A percentile compares a stretch with the other conserved stretches of the same genome.
Conservation (phyloP, 2,888 invertebrate genomes). For the Galerucella pusilla region DNA sequence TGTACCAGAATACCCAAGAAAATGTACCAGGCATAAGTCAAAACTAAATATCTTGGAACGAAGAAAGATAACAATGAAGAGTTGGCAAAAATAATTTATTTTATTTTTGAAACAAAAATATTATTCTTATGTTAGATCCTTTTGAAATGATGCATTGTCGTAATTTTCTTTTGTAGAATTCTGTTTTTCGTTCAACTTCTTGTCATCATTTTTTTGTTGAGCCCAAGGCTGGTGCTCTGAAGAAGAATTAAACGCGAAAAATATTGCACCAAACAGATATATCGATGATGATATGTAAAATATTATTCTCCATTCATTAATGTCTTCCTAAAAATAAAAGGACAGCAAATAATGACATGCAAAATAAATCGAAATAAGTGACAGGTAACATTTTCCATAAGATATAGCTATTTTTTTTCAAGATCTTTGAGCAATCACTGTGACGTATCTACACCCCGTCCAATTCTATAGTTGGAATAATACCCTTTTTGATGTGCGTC, state of each 20-base stretch:
- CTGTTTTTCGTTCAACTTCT: background rate
- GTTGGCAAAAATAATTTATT: background rate
- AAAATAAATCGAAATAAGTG: too few relatives aligned
- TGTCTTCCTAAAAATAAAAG: constrained; percentile 66
- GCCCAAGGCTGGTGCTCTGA: constrained; percentile 80
- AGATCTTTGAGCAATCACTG: too few relatives aligned
- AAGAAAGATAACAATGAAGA: too few relatives aligned
- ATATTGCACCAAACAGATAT: constrained; percentile 83
- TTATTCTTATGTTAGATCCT: constrained; percentile 66
- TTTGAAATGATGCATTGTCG: constrained; percentile 68
- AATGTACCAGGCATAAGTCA: too few relatives aligned
- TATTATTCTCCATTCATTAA: constrained; percentile 85
- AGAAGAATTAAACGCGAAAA: constrained; percentile 85
- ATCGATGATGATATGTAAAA: constrained; percentile 87
- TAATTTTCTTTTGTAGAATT: background rate
- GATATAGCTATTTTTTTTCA: too few relatives aligned
- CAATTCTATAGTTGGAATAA: too few relatives aligned
- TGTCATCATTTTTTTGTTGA: background rate
- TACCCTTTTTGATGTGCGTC: too few relatives aligned
- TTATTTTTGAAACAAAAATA: background rate
- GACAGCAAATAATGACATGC: constrained; percentile 50
- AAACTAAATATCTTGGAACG: too few relatives aligned
- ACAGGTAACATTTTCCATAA: too few relatives aligned
- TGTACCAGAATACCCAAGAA: too few relatives aligned
- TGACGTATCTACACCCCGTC: too few relatives aligned